A percentile compares a stretch with the other conserved stretches of the same genome.
Conservation (phyloP, 2,797 vertebrate species). For the Tapirus indicus region DNA sequence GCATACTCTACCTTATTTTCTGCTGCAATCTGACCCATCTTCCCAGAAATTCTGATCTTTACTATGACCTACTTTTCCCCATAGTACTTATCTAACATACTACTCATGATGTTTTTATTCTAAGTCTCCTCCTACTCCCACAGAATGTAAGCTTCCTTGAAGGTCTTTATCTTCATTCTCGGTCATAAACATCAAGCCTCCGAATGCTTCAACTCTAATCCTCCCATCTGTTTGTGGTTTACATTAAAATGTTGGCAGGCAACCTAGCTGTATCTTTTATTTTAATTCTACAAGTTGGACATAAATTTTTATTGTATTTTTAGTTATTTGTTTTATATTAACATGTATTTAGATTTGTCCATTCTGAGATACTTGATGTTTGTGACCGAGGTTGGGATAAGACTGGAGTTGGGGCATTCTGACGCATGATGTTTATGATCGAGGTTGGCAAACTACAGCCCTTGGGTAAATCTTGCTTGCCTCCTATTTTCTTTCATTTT, state of each 20-base stretch:
- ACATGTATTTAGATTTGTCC: neutral
- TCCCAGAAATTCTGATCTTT: neutral
- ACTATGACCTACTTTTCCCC: neutral
- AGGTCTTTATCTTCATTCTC: neutral
- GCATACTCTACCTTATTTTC: neutral
- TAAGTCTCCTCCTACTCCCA: neutral
- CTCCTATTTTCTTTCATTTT: neutral
- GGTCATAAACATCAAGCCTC: no score
- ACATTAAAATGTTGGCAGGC: neutral
- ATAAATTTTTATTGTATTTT: neutral
- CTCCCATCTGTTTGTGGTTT: neutral
- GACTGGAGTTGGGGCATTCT: no score
- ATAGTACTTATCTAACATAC: neutral
- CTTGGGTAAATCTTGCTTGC: neutral
- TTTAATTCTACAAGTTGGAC: neutral
- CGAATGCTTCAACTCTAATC: no score
- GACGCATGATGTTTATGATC: neutral
- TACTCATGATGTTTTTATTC: neutral
- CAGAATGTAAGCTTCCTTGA: neutral
- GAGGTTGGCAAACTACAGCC: neutral
- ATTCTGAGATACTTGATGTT: no score
- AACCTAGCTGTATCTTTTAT: neutral
- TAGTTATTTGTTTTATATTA: neutral
- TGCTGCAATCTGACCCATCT: neutral
- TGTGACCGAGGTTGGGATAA: no score